Base-by-base conservation (phyloP, 2,797 vertebrate genomes). In the Falco biarmicus region DNA sequence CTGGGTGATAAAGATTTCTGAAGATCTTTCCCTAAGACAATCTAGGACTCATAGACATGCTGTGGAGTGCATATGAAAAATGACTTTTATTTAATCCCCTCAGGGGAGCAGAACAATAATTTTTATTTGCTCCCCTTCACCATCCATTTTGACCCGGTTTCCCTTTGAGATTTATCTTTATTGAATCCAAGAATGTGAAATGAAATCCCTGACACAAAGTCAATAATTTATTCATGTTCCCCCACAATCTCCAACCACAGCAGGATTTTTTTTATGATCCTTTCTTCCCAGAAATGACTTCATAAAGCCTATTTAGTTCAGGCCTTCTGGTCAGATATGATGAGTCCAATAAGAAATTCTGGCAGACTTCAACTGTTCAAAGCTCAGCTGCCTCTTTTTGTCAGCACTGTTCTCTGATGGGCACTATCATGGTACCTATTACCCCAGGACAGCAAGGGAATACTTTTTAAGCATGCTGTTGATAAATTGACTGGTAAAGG, bases 171-270 rank as follows among this genome's bases (percentile, higher is more conserved):
- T 87, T 63, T 84, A 53, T 76, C 54, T 91, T 86, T 74, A 79
- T 54, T 83, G 86, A 89, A 83, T 20, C 43, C 37, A 79, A 43
- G 68, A 64, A 89, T 37, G 24, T 25, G 21, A 60, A 91, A 84
- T 90, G 7, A 87, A 81, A 47, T 59, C 68, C 78, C 90, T 88
- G 80, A 94, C 83, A 79, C 15, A 74, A 84, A 90, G 34, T 80
- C 90, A 96, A 65, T 95, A 79, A 83, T 94, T 92, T 91, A 91
- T 93, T 92, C 71, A 39, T 34, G 25, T 70, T 88, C 26, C 22
- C 45, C 15, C 7, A 10, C 28, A n/a, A 15, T 57, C 57, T 87
- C 50, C 31, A 84, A 5, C 11, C 29, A 45, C 45, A 89, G 53
- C 29, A 73, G 19, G 25, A 37, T 9, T 53, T 89, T 41, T 83